phyloP scores from a whole-genome alignment of 2,113 vertebrate genomes.

The Ptilorrhoa leucosticta region DNA sequence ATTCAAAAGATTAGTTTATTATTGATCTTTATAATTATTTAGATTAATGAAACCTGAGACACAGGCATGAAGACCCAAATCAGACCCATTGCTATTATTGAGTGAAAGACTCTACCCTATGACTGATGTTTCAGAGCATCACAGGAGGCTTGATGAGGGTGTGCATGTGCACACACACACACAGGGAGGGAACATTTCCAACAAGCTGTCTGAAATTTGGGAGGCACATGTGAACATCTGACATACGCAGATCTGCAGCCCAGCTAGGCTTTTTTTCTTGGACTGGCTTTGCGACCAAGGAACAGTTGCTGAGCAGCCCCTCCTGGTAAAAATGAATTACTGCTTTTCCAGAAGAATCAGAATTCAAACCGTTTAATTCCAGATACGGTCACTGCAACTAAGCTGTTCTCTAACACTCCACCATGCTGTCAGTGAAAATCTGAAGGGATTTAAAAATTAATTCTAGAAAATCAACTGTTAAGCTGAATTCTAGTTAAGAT shows the following conservation, averaged over 20 bases:
- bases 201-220: not conserved
- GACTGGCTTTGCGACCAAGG: not conserved
- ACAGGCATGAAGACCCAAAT: not conserved
- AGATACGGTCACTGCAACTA: not conserved
- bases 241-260: not conserved
- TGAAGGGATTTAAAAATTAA: not conserved
- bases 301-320: constrained; percentile 26
- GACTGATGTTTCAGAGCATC: not conserved
- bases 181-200: not conserved
- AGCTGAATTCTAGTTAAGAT: not conserved
- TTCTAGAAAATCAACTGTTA: not conserved
- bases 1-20: not conserved
- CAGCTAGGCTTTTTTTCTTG: not conserved
- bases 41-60: not conserved
- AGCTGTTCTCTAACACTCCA: not conserved
- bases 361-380: not conserved
- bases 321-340: constrained; percentile 16
- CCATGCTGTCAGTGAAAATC: not conserved
- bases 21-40: not conserved
- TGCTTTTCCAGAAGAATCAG: not conserved
- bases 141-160: not conserved
- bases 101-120: not conserved
- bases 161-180: accelerated
- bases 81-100: not conserved
- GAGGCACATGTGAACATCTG: not conserved